Base-by-base conservation (phyloP, 2,113 vertebrate genomes). In the Ailurus styani region DNA sequence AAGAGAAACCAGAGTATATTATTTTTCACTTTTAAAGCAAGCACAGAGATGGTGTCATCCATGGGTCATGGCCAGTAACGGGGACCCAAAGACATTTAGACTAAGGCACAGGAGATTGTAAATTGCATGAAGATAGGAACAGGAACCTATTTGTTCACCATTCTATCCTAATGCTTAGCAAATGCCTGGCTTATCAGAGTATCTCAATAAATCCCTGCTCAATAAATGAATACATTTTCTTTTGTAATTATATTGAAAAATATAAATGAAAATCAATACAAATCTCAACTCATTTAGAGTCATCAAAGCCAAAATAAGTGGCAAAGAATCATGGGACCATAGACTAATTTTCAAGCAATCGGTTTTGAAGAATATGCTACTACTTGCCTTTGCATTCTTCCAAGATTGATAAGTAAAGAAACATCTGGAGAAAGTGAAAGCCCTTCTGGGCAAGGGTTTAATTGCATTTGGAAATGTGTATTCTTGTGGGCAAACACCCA, bases 11-110 rank as follows among this genome's bases (percentile, higher is more conserved):
- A 52, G 45, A 34, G 47, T 52, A n/a, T 21, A n/a, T 78, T 52
- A 78, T 47, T 75, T 57, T 89, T 66, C 73, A 90, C 57, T 87
- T 60, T 92, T 84, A 90, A 92, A 96, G 55, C 7, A 92, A 82
- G 84, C 25, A 83, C 12, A 54, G 31, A 73, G 37, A 82, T n/a
- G 5, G 15, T 23, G 27, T 13, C 50, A 89, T 62, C 18, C 23
- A 95, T 7, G 60, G 55, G 68, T 55, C 47, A 57, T 20, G 20
- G 14, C 78, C 7, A 86, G 6, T 66, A 68, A 47, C 14, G 87
- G 47, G 70, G 47, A 75, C 87, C 66, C 40, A 40, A 83, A 82
- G 13, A 72, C 31, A 78, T 70, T 88, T 37, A 52, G 29, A 73
- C 9, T 60, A 52, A 81, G 78, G 18, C 13, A 34, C 5, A 60